Base-by-base conservation (phyloP, 1,140 invertebrate species). In the Leptestheria dahalacensis region DNA sequence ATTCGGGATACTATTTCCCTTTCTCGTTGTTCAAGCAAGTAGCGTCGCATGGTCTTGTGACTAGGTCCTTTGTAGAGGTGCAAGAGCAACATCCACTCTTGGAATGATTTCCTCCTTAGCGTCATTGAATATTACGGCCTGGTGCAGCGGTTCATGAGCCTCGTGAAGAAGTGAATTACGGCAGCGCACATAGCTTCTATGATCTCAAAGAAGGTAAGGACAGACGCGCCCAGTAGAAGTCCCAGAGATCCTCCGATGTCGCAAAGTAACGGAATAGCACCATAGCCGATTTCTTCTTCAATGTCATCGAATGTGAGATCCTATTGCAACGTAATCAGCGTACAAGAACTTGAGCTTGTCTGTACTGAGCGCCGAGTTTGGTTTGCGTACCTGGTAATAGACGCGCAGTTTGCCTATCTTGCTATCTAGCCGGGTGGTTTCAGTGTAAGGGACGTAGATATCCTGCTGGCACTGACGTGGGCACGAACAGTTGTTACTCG, bases 171-270 rank as follows among this genome's bases (percentile, higher is more conserved):
- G 33, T 55, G 53, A 12, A 55, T 3, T 28, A 55, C n/a, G 3
- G 53, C 53, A 11, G 53, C 12, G 15, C 26, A 55, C n/a, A 63
- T 41, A 26, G 63, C 62, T 46, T 70, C 70, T 15, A 68, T 47
- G 23, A 70, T 59, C 60, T 71, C 67, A n/a, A 68, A 65, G n/a
- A 70, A 51, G 1, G 70, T 71, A 15, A 71, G 59, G 0, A 71
- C 63, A 23, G 69, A 71, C 12, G 68, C 68, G 9, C 70, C 70
- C 11, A 71, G 64, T 41, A 71, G 66, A 2, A 71, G 64, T 15
- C 70, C 69, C 53, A 71, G 61, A 23, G 66, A 67, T 11, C 70
- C 70, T 0, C 70, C 70, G n/a, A 71, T 64, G 57, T 68, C 68
- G 20, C 64, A 70, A 12, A 69, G 62, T 12, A 70, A 61, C n/a